These are phyloP conservation scores for Propithecus coquereli DNA, from an alignment of 2,113 vertebrate genomes.

Conservation along the genomic window DNA sequence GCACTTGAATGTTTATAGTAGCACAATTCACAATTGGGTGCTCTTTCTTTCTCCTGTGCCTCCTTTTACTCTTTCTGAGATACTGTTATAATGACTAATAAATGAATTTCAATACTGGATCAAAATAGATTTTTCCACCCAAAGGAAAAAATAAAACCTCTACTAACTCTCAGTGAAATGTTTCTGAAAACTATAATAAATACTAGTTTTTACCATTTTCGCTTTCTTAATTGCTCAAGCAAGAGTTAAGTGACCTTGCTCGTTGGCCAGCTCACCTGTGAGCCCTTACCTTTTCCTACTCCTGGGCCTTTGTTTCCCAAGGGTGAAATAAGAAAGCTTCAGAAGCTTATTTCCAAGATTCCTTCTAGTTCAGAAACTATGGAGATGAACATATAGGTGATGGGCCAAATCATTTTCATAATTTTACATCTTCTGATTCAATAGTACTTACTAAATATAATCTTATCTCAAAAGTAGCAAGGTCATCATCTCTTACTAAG, in stretches of 20 bases:
- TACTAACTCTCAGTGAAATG: background rate
- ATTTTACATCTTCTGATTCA: constrained; percentile 64
- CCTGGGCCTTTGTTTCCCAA: background rate
- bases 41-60: background rate
- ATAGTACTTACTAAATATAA: constrained; percentile 28
- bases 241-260: background rate
- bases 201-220: background rate
- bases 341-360: constrained; percentile 1
- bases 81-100: background rate
- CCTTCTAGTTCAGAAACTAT: background rate
- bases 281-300: background rate
- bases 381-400: background rate
- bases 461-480: constrained; percentile 38
- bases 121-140: background rate
- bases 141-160: background rate
- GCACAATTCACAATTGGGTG: background rate
- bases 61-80: background rate
- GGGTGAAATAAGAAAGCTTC: background rate
- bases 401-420: background rate
- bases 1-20: too few species aligned
- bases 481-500: constrained; percentile 11
- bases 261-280: too few species aligned
- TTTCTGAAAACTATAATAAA: background rate
- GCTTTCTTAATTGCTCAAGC: background rate
- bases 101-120: background rate